Percentiles rank a stretch among this genome's conserved stretches.
Evolutionary conservation across 30 jellyfish, hydroid and myxozoan species (phyloP).

Genomic region (Pelagia noctiluca): DNA sequence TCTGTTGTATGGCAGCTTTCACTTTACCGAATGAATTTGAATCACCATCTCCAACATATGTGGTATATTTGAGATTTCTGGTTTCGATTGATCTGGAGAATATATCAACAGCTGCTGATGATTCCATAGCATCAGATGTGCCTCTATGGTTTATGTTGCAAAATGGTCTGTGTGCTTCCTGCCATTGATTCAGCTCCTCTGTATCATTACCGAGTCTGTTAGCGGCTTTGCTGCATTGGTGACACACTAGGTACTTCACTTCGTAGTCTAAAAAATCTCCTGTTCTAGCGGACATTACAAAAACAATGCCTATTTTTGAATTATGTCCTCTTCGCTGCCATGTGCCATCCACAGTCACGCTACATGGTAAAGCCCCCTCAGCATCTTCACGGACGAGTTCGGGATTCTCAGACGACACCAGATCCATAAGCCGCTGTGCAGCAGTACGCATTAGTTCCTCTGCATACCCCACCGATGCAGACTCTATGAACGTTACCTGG

Average conservation of each 20-base stretch:
- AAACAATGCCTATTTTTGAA: too few species aligned
- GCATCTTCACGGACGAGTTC: conserved; percentile 7
- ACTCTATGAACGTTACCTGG: conserved; percentile 8
- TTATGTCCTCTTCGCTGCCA: too few species aligned
- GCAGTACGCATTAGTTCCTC: conserved; percentile 38
- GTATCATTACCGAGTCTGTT: too few species aligned
- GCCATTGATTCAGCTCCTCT: conserved; percentile 1
- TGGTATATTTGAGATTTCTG: background rate
- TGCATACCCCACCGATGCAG: conserved; percentile 20
- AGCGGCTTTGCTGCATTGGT: too few species aligned
- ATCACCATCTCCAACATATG: conserved; percentile 33
- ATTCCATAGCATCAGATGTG: conserved; percentile 17
- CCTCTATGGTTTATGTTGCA: conserved; percentile 34
- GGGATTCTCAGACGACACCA: conserved; percentile 28
- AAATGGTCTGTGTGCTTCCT: background rate
- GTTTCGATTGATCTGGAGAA: conserved; percentile 3
- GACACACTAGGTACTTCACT: too few species aligned
- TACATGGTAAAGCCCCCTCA: too few species aligned
- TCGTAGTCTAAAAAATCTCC: too few species aligned
- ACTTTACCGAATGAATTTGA: background rate
- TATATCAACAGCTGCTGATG: background rate
- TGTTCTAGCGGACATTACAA: too few species aligned
- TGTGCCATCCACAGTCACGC: too few species aligned
- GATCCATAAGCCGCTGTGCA: conserved; percentile 22
- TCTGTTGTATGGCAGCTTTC: background rate